phyloP scores from a whole-genome alignment of 2,113 vertebrate genomes.

The Datnioides undecimradiatus region DNA sequence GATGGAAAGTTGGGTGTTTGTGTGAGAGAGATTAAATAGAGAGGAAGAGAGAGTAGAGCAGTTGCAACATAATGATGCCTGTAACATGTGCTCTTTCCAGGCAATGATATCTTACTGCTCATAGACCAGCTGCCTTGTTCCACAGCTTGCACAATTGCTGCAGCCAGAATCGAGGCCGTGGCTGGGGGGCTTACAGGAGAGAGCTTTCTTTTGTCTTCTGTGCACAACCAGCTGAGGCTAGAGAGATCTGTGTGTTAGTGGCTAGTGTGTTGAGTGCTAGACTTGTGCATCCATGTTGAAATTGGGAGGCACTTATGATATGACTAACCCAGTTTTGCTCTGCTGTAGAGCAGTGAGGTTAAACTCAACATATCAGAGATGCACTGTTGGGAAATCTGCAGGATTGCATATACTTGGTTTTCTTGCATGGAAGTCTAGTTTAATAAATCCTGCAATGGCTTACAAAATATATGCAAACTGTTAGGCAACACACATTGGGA shows the following conservation, averaged over 20 bases:
- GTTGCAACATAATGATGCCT: conserved; percentile 39
- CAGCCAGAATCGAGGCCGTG: conserved; percentile 7
- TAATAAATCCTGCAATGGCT: not conserved
- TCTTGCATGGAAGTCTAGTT: not conserved
- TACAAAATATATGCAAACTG: not conserved
- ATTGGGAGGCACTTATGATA: not conserved
- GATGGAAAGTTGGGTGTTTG: not conserved
- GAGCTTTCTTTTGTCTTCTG: conserved; percentile 60
- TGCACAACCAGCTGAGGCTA: conserved; percentile 35
- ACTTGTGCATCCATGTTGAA: conserved; percentile 52
- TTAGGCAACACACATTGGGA: not conserved
- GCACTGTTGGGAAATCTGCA: not conserved
- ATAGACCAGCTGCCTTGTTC: conserved; percentile 85
- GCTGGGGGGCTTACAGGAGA: conserved; percentile 14
- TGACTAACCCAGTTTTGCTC: conserved; percentile 10
- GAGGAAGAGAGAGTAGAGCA: conserved; percentile 8
- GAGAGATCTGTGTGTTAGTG: conserved; percentile 36
- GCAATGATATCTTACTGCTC: conserved; percentile 78
- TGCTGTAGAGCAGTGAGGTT: not conserved
- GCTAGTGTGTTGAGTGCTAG: conserved; percentile 20
- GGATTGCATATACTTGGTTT: not conserved
- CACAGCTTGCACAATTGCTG: conserved; percentile 83
- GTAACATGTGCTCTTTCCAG: conserved; percentile 64
- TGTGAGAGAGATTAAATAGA: not conserved
- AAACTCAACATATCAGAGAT: not conserved